Evolutionary conservation across 2,888 invertebrate species (phyloP), one percentile per base, ranked within the genome.

Genomic region (Epicampocera succincta): DNA sequence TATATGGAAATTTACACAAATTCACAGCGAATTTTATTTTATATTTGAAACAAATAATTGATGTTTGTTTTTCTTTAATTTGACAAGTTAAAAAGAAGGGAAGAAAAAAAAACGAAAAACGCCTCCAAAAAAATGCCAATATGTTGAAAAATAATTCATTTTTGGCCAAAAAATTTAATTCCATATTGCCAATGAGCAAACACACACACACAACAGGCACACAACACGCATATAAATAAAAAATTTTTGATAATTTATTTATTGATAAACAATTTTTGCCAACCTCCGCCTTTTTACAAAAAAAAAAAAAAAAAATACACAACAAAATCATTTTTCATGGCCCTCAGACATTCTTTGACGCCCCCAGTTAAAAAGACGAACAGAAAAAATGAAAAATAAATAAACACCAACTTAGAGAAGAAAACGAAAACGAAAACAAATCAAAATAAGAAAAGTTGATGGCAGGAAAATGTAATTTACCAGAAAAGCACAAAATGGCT

Each of bases 311-410:
- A n/a, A n/a, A n/a, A 60, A n/a, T 42, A 46, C 12, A 6, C 13
- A 48, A 13, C 25, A 40, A 21, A 52, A 54, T 44, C 19, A 54
- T 33, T 15, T 46, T 12, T 21, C 17, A 44, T 21, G 38, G 42
- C 68, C 69, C 76, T 61, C 69, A 68, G 69, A 8, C 50, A 69
- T 25, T 61, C 61, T 74, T 69, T 33, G 74, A 33, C 33, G 69
- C 74, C 74, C 21, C 50, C 33, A 46, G 74, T 13, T 48, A 56
- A 74, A 69, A 61, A 50, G 58, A 19, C 15, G 46, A 38, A 1
- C 33, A 48, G 29, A 54, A 15, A 46, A 68, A 66, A 48, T 19
- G 38, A 15, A 15, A 29, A 42, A 25, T 2, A 52, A 29, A 61
- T 40, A 61, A 38, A 61, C 13, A 42, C 2, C 15, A 46, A 33